A percentile compares a stretch with the other conserved stretches of the same genome.
phyloP scores from a whole-genome alignment of 2,888 invertebrate species.

The Pollenia labialis region DNA sequence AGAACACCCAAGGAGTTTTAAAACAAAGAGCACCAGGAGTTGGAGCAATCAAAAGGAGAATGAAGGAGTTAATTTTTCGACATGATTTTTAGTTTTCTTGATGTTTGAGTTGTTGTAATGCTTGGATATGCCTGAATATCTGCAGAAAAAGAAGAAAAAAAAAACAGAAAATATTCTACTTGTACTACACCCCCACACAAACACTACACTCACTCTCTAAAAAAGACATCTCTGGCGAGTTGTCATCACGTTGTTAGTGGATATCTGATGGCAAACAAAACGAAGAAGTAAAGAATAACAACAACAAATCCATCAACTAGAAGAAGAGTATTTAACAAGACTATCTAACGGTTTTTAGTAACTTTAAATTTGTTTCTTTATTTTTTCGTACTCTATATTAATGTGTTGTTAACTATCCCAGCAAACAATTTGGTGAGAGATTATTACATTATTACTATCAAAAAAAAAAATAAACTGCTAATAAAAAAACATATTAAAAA shows the following conservation, averaged over 20 bases:
- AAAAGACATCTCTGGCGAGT: not conserved
- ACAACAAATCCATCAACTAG: conserved; percentile 10
- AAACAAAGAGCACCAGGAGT: not conserved
- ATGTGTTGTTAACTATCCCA: conserved; percentile 48
- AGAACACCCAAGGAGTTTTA: not conserved
- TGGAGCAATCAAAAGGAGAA: not conserved
- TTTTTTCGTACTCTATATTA: conserved; percentile 14
- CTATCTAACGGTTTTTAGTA: conserved; percentile 25
- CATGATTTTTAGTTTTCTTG: conserved; percentile 18
- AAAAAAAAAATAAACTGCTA: not conserved
- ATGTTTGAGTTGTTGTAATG: conserved; percentile 61
- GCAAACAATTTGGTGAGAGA: conserved; percentile 66
- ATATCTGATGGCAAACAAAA: conserved; percentile 13
- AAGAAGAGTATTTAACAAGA: conserved; percentile 1
- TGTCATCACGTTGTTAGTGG: not conserved
- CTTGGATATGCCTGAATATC: conserved; percentile 54
- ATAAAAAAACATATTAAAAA: conserved; percentile 56
- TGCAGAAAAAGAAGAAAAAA: conserved; percentile 22
- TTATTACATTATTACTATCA: conserved; percentile 3
- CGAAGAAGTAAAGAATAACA: not conserved
- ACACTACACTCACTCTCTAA: conserved; percentile 39
- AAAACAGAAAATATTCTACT: not conserved
- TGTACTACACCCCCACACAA: conserved; percentile 31
- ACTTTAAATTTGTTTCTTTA: conserved; percentile 7
- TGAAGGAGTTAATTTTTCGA: conserved; percentile 5